Evolutionary conservation across 2,888 invertebrate genomes (phyloP), one percentile per base, ranked within the genome.

Genomic region (Catocala sponsa): DNA sequence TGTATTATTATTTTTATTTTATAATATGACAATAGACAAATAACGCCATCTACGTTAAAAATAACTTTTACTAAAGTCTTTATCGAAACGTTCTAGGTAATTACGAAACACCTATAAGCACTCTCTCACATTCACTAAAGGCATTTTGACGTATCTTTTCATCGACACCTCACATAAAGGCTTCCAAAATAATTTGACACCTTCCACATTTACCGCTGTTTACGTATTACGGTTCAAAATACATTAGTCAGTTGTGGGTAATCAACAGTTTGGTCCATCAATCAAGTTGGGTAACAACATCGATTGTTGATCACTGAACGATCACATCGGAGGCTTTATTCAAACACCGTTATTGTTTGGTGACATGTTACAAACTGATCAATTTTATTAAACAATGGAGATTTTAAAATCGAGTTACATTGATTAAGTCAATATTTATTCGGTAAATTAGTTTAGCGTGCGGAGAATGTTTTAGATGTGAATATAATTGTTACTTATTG

Each of bases 241-340:
- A 58, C 38, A 59, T 68, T 63, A 55, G 76, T 46, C 38, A 59
- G 55, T 42, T 51, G 56, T 64, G 41, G 59, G 75, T 75, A 75
- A 74, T 76, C 76, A 75, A 76, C 76, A 76, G 73, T 68, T 75
- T 70, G 66, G 65, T 64, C 63, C 68, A 76, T 75, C 75, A 71
- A 76, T 75, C 75, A 73, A 63, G 52, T 59, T 48, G 56, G 59
- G 70, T 55, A 55, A 50, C 65, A 60, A 59, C 70, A 73, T 63
- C 63, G 65, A 65, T 59, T 61, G 65, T 65, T 58, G 76, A 68
- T 57, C 63, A 52, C 56, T 35, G 61, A 51, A 38, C 61, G 70
- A 70, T 68, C 64, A 43, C 65, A 63, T 65, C 60, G 63, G 32
- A 51, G 32, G 56, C 48, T 52, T 67, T 71, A 65, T 71, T 70